phyloP scores from a whole-genome alignment of 2,113 vertebrate genomes.

The Phocoena sinus region DNA sequence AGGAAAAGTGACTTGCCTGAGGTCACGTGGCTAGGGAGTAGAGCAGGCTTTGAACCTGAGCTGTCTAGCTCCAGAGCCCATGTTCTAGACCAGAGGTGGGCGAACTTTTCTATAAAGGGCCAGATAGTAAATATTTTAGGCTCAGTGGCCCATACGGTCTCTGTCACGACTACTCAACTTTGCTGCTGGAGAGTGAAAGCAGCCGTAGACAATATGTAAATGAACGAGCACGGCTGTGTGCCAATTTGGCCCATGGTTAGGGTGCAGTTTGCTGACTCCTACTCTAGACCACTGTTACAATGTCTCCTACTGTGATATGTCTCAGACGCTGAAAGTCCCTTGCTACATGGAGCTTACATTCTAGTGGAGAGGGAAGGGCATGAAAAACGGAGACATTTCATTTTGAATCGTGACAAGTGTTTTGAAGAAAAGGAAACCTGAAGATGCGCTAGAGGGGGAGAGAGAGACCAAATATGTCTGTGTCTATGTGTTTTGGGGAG shows the following conservation, averaged over 20 bases:
- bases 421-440: background rate
- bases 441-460: background rate
- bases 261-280: background rate
- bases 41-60: background rate
- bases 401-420: background rate
- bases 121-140: background rate
- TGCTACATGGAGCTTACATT: background rate
- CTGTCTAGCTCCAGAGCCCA: background rate
- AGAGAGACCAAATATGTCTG: background rate
- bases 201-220: rapidly evolving
- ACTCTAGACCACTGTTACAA: background rate
- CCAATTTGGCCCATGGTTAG: background rate
- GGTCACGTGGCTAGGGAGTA: background rate
- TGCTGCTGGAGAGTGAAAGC: rapidly evolving
- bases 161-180: background rate
- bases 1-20: background rate
- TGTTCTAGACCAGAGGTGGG: background rate
- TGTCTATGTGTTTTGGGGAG: background rate
- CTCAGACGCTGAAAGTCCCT: background rate
- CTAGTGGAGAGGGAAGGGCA: too few species aligned
- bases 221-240: background rate
- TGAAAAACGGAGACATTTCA: background rate
- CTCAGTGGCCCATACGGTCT: background rate
- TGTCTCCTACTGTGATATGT: background rate
- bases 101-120: background rate